Conservation (phyloP, 2,113 vertebrate species). For the Pongo abelii region DNA sequence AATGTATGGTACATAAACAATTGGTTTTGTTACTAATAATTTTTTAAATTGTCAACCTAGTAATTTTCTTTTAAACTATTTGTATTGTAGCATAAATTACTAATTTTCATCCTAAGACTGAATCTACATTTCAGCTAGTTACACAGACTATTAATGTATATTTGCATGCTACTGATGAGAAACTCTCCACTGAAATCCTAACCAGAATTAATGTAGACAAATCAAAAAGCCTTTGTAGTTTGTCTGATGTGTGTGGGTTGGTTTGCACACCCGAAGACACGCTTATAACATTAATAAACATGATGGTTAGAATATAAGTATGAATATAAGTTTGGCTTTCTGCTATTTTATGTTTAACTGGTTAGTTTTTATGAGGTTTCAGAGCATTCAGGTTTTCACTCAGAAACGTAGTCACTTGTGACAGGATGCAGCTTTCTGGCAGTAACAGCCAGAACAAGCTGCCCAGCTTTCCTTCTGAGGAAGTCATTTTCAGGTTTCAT, state of each 20-base stretch:
- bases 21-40: background rate
- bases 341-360: background rate
- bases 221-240: background rate
- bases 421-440: background rate
- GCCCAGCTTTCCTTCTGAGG: conserved; percentile 16
- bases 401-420: conserved; percentile 49
- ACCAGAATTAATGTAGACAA: background rate
- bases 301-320: background rate
- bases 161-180: background rate
- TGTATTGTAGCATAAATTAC: background rate
- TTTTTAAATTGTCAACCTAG: background rate
- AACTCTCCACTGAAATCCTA: background rate
- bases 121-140: background rate
- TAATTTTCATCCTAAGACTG: background rate
- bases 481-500: conserved; percentile 62
- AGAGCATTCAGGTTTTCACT: background rate
- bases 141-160: background rate
- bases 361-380: conserved; percentile 1
- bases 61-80: background rate
- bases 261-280: background rate
- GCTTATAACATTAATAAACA: background rate
- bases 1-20: background rate
- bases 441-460: conserved; percentile 25
- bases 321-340: background rate
- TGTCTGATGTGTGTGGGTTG: background rate